Base-by-base conservation (phyloP, 1,140 invertebrate genomes). In the Melipona quadrifasciata region DNA sequence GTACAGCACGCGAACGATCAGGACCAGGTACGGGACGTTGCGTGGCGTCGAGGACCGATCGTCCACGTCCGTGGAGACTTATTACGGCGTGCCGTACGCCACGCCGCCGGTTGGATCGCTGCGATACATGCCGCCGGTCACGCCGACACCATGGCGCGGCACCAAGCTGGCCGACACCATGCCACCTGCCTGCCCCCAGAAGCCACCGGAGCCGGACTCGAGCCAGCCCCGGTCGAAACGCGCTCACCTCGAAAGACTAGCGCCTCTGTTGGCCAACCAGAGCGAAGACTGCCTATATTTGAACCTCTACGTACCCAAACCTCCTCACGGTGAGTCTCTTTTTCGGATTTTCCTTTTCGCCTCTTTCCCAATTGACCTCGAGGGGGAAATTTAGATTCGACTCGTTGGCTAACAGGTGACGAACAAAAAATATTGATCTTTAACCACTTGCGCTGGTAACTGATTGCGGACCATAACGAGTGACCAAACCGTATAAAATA, bases 231-330 rank as follows among this genome's bases (percentile, higher is more conserved):
- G 97, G 57, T 97, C 97, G 21, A 96, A 98, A 31, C 96, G 98
- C 57, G 96, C 97, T 51, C 97, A 98, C 92, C 95, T 99, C 53
- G 97, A 98, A 89, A 96, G 97, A 86, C 95, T 99, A 86, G 95
- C 97, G 78, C 97, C 98, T 16, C 95, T 98, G 86, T 95, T 99
- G 58, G 96, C 96, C 87, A 98, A 99, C 93, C 98, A 99, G 95
- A 98, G 97, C 94, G 99, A 99, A 95, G 99, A 99, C 95, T 99
- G 99, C 94, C 97, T 99, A 90, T 99, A 99, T 94, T 96, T 99
- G 90, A 99, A 99, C 95, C 96, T 99, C 85, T 99, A 99, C 95
- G 97, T 99, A 83, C 99, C 99, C 86, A 96, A 96, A 90, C 95
- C 95, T 71, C 88, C 90, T 61, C 93, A 93, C 92, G 97, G 97